Evolutionary conservation across 2,113 vertebrate genomes (phyloP).

Genomic region (Leucoraja erinaceus): DNA sequence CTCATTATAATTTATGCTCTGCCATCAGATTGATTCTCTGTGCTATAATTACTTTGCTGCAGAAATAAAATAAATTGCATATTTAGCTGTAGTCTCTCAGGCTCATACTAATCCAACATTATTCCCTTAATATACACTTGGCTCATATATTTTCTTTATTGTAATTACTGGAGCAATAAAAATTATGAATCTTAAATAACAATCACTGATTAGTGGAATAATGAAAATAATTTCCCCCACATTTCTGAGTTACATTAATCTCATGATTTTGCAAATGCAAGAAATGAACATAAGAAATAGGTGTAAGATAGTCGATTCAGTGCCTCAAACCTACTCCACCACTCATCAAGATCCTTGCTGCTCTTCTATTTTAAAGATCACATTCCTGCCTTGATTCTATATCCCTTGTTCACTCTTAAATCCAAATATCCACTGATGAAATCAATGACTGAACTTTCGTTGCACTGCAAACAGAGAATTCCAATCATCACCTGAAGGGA

Average conservation of each 20-base stretch:
- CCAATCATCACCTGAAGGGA: no score
- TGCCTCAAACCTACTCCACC: no score
- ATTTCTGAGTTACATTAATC: not conserved
- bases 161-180: not conserved
- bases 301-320: no score
- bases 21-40: not conserved
- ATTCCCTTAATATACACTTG: not conserved
- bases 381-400: no score
- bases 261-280: not conserved
- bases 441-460: no score
- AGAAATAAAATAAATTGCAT: conserved; percentile 26
- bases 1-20: not conserved
- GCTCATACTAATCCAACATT: not conserved
- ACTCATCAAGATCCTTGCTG: no score
- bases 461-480: no score
- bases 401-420: no score
- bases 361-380: no score
- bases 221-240: not conserved
- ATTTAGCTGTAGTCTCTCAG: not conserved
- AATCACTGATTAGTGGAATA: not conserved
- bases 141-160: conserved; percentile 4
- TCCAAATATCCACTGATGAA: no score
- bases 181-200: not conserved
- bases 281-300: not conserved
- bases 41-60: not conserved